A percentile compares a stretch with the other conserved stretches of the same genome.
Evolutionary conservation across 2,888 invertebrate genomes (phyloP).

Genomic region (Napeogenes inachia): DNA sequence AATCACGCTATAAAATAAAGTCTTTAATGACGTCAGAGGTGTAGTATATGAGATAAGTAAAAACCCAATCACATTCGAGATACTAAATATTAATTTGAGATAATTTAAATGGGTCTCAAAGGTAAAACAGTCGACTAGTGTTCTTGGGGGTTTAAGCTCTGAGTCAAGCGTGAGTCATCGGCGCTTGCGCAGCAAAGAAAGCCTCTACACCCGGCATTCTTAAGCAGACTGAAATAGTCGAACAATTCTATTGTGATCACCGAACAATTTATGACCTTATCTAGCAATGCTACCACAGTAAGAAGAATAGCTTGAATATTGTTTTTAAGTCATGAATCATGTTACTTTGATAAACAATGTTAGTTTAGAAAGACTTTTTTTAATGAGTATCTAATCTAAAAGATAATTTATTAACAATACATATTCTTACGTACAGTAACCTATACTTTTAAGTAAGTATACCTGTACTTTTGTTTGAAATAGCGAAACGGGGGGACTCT

Average conservation of each 20-base stretch:
- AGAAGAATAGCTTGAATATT: conserved; percentile 39
- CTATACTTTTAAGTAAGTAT: no score
- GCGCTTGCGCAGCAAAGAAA: conserved; percentile 52
- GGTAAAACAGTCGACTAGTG: conserved; percentile 21
- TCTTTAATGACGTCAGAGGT: neutral
- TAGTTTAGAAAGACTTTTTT: neutral
- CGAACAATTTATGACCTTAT: conserved; percentile 63
- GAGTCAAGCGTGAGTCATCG: conserved; percentile 67
- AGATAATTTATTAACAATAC: neutral
- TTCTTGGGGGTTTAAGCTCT: conserved; percentile 39
- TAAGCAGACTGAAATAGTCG: conserved; percentile 50
- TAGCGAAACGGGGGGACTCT: no score
- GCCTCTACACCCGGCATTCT: conserved; percentile 45
- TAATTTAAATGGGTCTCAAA: conserved; percentile 20
- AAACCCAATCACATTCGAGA: conserved; percentile 5
- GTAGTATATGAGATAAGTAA: neutral
- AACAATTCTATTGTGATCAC: conserved; percentile 67
- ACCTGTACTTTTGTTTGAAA: no score
- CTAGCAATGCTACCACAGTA: conserved; percentile 42
- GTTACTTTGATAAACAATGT: conserved; percentile 11
- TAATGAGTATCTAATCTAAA: neutral
- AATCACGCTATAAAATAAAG: neutral
- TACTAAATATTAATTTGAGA: neutral
- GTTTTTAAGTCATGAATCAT: conserved; percentile 33
- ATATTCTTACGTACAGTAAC: neutral